Base-by-base conservation (phyloP, 2,888 invertebrate species). In the Caprella mutica region DNA sequence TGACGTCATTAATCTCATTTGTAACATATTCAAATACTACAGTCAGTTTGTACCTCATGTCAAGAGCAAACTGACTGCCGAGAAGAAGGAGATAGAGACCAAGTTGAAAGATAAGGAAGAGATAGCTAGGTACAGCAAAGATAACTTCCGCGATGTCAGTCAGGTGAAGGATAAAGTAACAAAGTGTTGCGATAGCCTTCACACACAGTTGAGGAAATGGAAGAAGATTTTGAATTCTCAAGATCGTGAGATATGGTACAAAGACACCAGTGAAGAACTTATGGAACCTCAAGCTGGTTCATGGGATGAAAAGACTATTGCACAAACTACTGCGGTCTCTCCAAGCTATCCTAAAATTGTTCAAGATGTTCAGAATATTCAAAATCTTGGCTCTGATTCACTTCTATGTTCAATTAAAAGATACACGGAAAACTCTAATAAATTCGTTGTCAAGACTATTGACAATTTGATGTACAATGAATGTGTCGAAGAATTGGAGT, bases 31-130 rank as follows among this genome's bases (percentile, higher is more conserved):
- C 71, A 78, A 82, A 69, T 93, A 89, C 71, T 97, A 91, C 70
- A 74, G 76, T 0, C 90, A 93, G 71, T 94, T 92, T 70, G 70
- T 76, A 3, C 69, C 74, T 0, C 80, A 80, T 68, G 81, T 94
- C 0, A 73, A 77, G 0, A 73, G 76, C 0, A 78, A 80, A 50
- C 81, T 91, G 9, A 80, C 80, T 52, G 78, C 80, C 33, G 76
- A 85, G 23, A 81, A 86, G 29, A 72, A 80, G 0, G 91, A 93
- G 0, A 86, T 96, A 60, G 93, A 94, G 70, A 91, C 89, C 74
- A 86, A 91, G 71, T 72, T 98, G 12, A 84, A 85, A 66, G 93
- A 93, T 67, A 91, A 89, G 70, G 86, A 97, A 1, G 93, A 94
- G 73, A 94, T 98, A 55, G 87, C 87, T 52, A 80, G 89, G 38